phyloP scores from a whole-genome alignment of 2,888 invertebrate species.

The Embidobia sp. region DNA sequence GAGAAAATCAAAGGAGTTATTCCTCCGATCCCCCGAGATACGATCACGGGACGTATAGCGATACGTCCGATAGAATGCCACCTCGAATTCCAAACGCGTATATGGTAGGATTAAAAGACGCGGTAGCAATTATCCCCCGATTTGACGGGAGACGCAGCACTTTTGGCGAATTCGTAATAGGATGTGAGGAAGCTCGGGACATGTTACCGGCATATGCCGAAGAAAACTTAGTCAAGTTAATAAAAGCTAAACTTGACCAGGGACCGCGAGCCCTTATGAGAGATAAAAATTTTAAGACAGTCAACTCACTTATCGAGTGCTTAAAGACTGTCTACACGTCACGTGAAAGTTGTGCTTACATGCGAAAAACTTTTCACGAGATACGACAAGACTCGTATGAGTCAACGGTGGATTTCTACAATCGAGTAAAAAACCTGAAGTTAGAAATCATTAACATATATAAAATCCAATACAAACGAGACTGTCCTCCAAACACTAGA shows the following conservation, averaged over 20 bases:
- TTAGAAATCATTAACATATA: conserved; percentile 13
- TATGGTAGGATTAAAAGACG: conserved; percentile 9
- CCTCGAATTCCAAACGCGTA: not conserved
- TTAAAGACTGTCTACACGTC: conserved; percentile 2
- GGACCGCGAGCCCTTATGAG: not conserved
- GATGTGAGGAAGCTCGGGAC: conserved; percentile 43
- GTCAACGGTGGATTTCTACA: conserved; percentile 7
- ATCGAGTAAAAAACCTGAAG: conserved; percentile 14
- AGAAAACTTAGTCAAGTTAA: conserved; percentile 34
- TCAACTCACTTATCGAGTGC: not conserved
- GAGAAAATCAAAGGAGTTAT: too few species aligned
- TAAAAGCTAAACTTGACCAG: conserved; percentile 6
- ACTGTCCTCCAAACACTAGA: not conserved
- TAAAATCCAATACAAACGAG: not conserved
- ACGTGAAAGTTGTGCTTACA: not conserved
- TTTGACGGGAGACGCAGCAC: conserved; percentile 3
- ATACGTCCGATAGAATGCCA: too few species aligned
- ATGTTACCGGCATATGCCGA: conserved; percentile 21
- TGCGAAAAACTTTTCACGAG: conserved; percentile 12
- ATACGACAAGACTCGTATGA: not conserved
- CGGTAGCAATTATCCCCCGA: conserved; percentile 5
- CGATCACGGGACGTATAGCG: too few species aligned
- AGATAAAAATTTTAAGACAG: not conserved
- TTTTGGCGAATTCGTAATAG: not conserved
- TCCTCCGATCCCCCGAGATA: too few species aligned